Percentiles rank a stretch among this genome's conserved stretches.
Evolutionary conservation across 1,140 invertebrate genomes (phyloP).

Genomic region (Cardiocondyla obscurior): DNA sequence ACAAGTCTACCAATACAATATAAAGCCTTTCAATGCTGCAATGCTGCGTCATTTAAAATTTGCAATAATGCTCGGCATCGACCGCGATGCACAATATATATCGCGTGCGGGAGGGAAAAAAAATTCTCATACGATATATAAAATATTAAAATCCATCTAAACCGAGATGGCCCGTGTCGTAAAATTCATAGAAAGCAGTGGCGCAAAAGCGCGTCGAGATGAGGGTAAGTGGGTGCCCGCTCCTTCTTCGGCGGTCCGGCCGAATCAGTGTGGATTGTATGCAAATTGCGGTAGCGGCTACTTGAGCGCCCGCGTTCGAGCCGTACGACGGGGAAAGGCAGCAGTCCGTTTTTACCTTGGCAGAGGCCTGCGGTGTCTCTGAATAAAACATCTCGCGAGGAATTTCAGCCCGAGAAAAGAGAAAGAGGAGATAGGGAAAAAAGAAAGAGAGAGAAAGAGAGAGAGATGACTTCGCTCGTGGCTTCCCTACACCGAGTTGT

Average conservation of each 20-base stretch:
- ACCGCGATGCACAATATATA: too few relatives aligned
- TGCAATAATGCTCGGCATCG: neutral
- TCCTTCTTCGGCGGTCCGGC: slow-evolving; percentile 52
- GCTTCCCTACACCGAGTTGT: slow-evolving; percentile 73
- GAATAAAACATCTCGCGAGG: slow-evolving; percentile 83
- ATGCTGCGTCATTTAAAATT: neutral
- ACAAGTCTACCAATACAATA: neutral
- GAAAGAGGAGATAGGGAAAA: slow-evolving; percentile 22
- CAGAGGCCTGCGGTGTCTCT: slow-evolving; percentile 80
- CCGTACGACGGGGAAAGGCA: slow-evolving; percentile 71
- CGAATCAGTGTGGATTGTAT: slow-evolving; percentile 81
- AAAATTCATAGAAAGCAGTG: slow-evolving; percentile 21
- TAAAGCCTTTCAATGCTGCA: neutral
- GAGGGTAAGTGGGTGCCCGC: slow-evolving; percentile 53
- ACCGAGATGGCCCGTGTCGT: neutral
- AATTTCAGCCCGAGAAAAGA: slow-evolving; percentile 77
- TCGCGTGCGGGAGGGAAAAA: too few relatives aligned
- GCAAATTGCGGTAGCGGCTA: slow-evolving; percentile 82
- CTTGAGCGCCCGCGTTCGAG: slow-evolving; percentile 78
- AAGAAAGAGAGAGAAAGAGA: slow-evolving; percentile 30
- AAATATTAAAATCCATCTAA: neutral
- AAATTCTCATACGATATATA: neutral
- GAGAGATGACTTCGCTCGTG: slow-evolving; percentile 59
- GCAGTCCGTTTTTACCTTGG: slow-evolving; percentile 74
- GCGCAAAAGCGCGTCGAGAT: slow-evolving; percentile 20